phyloP scores from a whole-genome alignment of 1,140 invertebrate genomes.

The Branchinecta lindahli region DNA sequence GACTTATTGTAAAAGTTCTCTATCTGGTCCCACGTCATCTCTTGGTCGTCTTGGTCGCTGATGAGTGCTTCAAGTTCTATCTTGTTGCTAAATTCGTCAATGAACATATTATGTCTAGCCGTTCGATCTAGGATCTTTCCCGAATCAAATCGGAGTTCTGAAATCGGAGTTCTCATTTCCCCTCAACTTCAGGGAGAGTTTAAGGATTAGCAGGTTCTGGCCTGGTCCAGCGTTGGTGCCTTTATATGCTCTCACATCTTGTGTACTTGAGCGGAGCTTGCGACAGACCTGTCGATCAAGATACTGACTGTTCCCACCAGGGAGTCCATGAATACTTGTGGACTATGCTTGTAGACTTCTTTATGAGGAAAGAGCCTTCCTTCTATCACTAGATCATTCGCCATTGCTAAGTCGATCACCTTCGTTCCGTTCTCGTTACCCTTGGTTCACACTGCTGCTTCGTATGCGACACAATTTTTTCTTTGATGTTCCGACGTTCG shows the following conservation, averaged over 20 bases:
- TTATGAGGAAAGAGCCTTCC: neutral
- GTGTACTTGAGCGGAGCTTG: neutral
- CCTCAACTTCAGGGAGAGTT: conserved; percentile 8
- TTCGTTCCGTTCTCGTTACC: no score
- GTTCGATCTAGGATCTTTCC: neutral
- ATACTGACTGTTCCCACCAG: neutral
- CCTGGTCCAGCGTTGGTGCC: neutral
- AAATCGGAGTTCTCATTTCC: neutral
- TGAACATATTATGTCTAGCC: conserved; percentile 8
- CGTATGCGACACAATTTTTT: no score
- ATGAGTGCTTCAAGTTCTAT: neutral
- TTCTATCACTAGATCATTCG: conserved; percentile 5
- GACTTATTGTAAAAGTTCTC: conserved; percentile 5
- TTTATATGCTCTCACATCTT: no score
- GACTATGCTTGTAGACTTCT: no score
- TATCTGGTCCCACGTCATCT: conserved; percentile 8
- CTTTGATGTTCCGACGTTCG: no score
- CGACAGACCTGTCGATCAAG: neutral
- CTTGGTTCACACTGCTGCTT: no score
- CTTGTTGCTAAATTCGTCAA: conserved; percentile 1
- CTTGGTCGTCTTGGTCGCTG: neutral
- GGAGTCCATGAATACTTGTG: conserved; percentile 4
- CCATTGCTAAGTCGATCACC: neutral
- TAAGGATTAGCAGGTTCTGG: neutral
- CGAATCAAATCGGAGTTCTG: conserved; percentile 5